Base-by-base conservation (phyloP, 2,888 invertebrate genomes). In the Anoplius nigerrimus region DNA sequence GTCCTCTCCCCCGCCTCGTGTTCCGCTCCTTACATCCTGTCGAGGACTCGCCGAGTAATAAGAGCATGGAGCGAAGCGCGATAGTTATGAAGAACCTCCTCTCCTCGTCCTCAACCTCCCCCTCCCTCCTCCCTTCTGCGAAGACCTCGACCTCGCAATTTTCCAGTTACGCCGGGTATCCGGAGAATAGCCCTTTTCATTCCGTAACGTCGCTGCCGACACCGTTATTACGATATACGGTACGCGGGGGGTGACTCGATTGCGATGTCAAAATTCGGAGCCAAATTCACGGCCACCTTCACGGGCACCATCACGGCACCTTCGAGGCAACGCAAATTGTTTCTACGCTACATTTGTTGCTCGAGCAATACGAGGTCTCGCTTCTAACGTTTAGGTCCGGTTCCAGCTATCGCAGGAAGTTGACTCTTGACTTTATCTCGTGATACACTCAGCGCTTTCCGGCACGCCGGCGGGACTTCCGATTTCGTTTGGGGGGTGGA, bases 71-170 rank as follows among this genome's bases (percentile, higher is more conserved):
- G 54, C 48, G 20, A 34, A 27, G 64, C 56, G 27, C 58, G 46
- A 58, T 64, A 64, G 74, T 69, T 73, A 63, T 59, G 74, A 70
- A 65, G 60, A 62, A 70, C 64, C 70, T 69, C 64, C 66, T 62
- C 21, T 48, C 48, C 18, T 6, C 42, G 21, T 56, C 20, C 15
- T 22, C 21, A 16, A 15, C 34, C 43, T 56, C n/a, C 43, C 56
- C 21, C n/a, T n/a, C n/a, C n/a, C n/a, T n/a, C n/a, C n/a, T 18
- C 5, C 20, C 43, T 56, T 56, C 43, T 34, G 22, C 20, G 34
- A 13, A n/a, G 42, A n/a, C 43, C 16, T 18, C 65, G 62, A 65
- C 60, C 60, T 72, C 64, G 72, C 72, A 75, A 75, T 75, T 75
- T 75, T 68, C 59, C 69, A 57, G 72, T 72, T 75, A 75, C 62